Percentiles rank a stretch among this genome's conserved stretches.
Evolutionary conservation across 1,140 invertebrate genomes (phyloP).

Genomic region (Eumeta japonica): DNA sequence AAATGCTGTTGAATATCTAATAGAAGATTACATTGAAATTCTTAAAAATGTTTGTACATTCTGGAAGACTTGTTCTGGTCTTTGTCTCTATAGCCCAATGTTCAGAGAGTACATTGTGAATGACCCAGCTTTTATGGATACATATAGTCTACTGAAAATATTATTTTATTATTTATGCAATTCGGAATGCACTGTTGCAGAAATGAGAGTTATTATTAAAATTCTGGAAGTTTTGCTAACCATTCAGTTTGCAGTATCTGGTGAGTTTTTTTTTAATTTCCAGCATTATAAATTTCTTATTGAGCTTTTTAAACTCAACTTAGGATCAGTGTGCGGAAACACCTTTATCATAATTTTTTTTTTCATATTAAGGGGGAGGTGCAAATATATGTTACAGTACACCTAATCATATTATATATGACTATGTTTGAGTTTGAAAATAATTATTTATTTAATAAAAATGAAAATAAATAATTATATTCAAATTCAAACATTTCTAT

Average conservation of each 20-base stretch:
- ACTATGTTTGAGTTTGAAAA: too few relatives aligned
- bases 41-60: slow-evolving; percentile 44
- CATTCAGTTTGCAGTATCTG: slow-evolving; percentile 43
- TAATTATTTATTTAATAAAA: too few relatives aligned
- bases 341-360: too few relatives aligned
- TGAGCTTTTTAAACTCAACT: too few relatives aligned
- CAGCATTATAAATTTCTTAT: too few relatives aligned
- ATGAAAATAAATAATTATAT: too few relatives aligned
- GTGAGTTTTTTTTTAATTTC: slow-evolving; percentile 22
- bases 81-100: slow-evolving; percentile 60
- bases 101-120: slow-evolving; percentile 51
- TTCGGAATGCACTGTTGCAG: slow-evolving; percentile 13
- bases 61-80: slow-evolving; percentile 61
- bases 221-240: slow-evolving; percentile 47
- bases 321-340: too few relatives aligned
- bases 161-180: slow-evolving; percentile 31
- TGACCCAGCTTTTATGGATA: slow-evolving; percentile 30
- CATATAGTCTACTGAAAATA: slow-evolving; percentile 40
- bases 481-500: too few relatives aligned
- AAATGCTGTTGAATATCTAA: slow-evolving; percentile 10
- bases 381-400: too few relatives aligned
- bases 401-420: too few relatives aligned
- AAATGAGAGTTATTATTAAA: slow-evolving; percentile 31
- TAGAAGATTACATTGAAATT: slow-evolving; percentile 28
- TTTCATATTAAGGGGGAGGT: too few relatives aligned